These are phyloP conservation scores for Phymorhynchus buccinoides DNA, from an alignment of 1,140 invertebrate genomes.

Conservation along the genomic window DNA sequence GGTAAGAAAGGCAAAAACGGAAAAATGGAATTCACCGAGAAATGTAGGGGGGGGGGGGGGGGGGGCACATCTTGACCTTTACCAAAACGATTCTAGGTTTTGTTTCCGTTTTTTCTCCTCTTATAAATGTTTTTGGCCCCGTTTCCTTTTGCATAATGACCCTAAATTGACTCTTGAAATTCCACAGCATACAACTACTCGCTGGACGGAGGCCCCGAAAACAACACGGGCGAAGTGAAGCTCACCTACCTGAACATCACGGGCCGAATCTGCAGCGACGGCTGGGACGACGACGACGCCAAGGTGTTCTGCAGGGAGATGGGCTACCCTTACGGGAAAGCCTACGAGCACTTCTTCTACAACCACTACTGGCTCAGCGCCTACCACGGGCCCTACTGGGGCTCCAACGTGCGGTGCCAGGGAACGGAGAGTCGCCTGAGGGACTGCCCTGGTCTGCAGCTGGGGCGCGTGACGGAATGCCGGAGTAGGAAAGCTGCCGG, in stretches of 20 bases:
- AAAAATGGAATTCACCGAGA: too few relatives aligned
- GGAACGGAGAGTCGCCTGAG: background rate
- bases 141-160: too few relatives aligned
- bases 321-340: slow-evolving; percentile 56
- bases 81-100: too few relatives aligned
- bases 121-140: too few relatives aligned
- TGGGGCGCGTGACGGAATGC: slow-evolving; percentile 1
- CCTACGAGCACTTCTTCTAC: slow-evolving; percentile 58
- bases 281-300: slow-evolving; percentile 68
- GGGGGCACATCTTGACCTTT: too few relatives aligned
- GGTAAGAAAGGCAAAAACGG: too few relatives aligned
- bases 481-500: slow-evolving; percentile 2
- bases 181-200: slow-evolving; percentile 6
- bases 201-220: slow-evolving; percentile 28
- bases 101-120: too few relatives aligned
- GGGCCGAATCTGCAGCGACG: slow-evolving; percentile 61
- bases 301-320: slow-evolving; percentile 57
- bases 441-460: background rate
- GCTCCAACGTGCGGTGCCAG: slow-evolving; percentile 37
- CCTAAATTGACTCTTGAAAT: too few relatives aligned
- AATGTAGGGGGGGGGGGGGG: too few relatives aligned
- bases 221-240: slow-evolving; percentile 53
- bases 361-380: slow-evolving; percentile 37
- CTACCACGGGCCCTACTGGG: slow-evolving; percentile 59
- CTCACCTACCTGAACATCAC: slow-evolving; percentile 52